Evolutionary conservation across 1,140 invertebrate species (phyloP).

Genomic region (Oreohelix idahoensis): DNA sequence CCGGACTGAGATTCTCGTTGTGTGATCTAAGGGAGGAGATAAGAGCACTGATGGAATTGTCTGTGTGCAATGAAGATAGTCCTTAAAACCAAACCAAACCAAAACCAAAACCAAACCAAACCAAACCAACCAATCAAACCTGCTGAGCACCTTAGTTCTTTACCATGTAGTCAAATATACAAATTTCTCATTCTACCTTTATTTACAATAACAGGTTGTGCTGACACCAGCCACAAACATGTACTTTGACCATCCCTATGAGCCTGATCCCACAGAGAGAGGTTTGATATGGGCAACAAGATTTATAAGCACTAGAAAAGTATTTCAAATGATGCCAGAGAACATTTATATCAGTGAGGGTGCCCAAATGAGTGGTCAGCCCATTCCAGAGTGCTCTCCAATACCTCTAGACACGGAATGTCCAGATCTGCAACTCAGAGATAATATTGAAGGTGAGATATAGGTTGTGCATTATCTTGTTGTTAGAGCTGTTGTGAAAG

Average conservation of each 20-base stretch:
- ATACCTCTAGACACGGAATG: background rate
- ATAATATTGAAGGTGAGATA: slow-evolving; percentile 28
- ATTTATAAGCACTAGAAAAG: slow-evolving; percentile 56
- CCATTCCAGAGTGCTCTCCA: background rate
- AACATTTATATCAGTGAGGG: slow-evolving; percentile 64
- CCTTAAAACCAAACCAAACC: too few relatives aligned
- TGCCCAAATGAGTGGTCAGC: background rate
- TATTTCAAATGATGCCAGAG: slow-evolving; percentile 62
- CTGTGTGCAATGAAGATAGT: too few relatives aligned
- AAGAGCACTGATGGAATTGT: too few relatives aligned
- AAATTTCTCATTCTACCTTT: too few relatives aligned
- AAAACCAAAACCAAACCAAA: too few relatives aligned
- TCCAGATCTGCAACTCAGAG: background rate
- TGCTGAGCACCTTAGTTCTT: too few relatives aligned
- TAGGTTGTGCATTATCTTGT: too few relatives aligned
- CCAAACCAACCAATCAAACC: too few relatives aligned
- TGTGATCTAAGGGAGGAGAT: too few relatives aligned
- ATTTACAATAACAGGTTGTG: slow-evolving; percentile 64
- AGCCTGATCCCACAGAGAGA: slow-evolving; percentile 65
- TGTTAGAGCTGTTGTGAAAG: too few relatives aligned
- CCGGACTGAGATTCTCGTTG: too few relatives aligned
- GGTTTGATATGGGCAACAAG: slow-evolving; percentile 66
- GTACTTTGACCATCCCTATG: slow-evolving; percentile 70
- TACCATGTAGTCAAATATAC: too few relatives aligned
- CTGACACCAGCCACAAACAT: slow-evolving; percentile 64